These are phyloP conservation scores for Osedax fenrisi DNA, from an alignment of 2,888 invertebrate species.

Conservation along the genomic window DNA sequence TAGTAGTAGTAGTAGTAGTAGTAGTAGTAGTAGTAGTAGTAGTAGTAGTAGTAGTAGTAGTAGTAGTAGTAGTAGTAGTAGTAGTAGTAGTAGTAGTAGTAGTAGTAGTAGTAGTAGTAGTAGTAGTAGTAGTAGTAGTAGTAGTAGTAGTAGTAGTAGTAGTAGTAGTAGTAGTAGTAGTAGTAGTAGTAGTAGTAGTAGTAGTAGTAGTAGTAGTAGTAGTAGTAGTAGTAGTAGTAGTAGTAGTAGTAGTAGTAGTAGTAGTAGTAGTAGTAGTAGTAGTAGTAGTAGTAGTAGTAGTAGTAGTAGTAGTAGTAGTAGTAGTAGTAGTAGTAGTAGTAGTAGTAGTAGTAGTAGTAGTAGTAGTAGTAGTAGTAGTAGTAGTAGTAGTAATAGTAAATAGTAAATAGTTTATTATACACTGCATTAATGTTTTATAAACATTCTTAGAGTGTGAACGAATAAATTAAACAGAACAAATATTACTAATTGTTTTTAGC, in stretches of 20 bases:
- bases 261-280: constrained; percentile 23
- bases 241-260: constrained; percentile 24
- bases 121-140: neutral
- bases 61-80: too few relatives aligned
- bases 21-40: too few relatives aligned
- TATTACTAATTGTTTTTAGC: too few relatives aligned
- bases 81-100: too few relatives aligned
- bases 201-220: constrained; percentile 25
- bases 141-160: constrained; percentile 18
- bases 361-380: constrained; percentile 6
- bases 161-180: constrained; percentile 21
- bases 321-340: constrained; percentile 5
- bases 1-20: too few relatives aligned
- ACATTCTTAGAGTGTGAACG: too few relatives aligned
- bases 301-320: constrained; percentile 14
- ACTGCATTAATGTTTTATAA: too few relatives aligned
- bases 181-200: constrained; percentile 25
- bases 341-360: constrained; percentile 10
- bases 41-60: too few relatives aligned
- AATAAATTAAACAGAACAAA: too few relatives aligned
- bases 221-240: constrained; percentile 24
- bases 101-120: too few relatives aligned
- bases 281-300: constrained; percentile 18
- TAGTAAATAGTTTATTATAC: too few relatives aligned
- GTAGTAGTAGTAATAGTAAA: neutral